Evolutionary conservation across 2,113 vertebrate species (phyloP).

Genomic region (Grammatotria lemairii): DNA sequence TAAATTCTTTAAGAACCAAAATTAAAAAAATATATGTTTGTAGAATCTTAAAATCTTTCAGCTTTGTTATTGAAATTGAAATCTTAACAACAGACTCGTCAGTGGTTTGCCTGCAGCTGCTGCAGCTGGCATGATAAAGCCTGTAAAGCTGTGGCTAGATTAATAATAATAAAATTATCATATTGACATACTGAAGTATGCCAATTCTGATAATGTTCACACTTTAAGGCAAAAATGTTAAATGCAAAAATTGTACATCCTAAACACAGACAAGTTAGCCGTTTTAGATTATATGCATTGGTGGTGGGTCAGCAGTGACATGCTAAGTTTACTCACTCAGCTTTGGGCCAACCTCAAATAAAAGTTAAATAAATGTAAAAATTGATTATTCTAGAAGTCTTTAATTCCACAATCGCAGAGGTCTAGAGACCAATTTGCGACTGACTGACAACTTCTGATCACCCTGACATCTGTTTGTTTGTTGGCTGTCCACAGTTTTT

Average conservation of each 20-base stretch:
- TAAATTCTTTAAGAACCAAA: not conserved
- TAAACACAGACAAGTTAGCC: not conserved
- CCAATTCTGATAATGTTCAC: not conserved
- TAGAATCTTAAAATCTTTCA: not conserved
- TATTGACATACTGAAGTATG: not conserved
- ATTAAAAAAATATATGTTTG: not conserved
- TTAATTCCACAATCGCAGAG: not conserved
- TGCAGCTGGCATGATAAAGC: not conserved
- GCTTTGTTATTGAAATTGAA: not conserved
- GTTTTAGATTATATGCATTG: not conserved
- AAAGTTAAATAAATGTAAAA: not conserved
- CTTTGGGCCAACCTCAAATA: not conserved
- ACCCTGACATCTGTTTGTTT: not conserved
- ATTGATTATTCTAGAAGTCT: not conserved
- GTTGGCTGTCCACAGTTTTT: not conserved
- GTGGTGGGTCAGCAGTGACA: not conserved
- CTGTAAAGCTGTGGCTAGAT: not conserved
- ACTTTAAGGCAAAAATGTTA: not conserved
- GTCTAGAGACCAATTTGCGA: not conserved
- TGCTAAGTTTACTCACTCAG: not conserved
- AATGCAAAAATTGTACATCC: not conserved
- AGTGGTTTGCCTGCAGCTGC: not conserved
- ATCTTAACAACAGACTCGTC: not conserved
- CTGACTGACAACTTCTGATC: not conserved
- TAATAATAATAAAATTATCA: not conserved